A percentile compares a stretch with the other conserved stretches of the same genome.
These are phyloP conservation scores for Pelobates cultripes DNA, from an alignment of 2,797 vertebrate genomes.

Conservation along the genomic window DNA sequence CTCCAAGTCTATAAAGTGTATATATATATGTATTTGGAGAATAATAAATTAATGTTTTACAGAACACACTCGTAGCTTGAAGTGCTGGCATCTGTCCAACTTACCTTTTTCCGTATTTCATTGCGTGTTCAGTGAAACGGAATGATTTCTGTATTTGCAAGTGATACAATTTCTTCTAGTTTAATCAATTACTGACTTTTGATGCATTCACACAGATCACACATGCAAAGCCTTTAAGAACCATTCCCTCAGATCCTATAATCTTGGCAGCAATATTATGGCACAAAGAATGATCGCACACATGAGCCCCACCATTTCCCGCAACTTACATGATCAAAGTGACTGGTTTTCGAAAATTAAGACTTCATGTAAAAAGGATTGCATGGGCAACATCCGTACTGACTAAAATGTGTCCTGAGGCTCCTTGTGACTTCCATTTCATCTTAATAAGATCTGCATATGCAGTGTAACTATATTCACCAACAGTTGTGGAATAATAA, in stretches of 20 bases:
- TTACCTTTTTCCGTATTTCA: no score
- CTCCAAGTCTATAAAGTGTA: no score
- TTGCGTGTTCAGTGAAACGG: neutral
- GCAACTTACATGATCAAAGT: neutral
- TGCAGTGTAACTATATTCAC: neutral
- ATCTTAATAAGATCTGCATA: neutral
- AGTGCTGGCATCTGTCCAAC: no score
- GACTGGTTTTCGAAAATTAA: slow-evolving; percentile 4
- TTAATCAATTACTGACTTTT: neutral
- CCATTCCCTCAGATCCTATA: neutral
- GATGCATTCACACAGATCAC: neutral
- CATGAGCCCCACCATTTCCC: neutral
- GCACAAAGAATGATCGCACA: neutral
- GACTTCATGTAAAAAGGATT: neutral
- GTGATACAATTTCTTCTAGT: neutral
- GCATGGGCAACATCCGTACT: neutral
- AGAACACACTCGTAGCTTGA: no score
- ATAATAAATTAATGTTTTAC: no score
- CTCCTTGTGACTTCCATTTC: neutral
- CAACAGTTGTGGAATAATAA: neutral
- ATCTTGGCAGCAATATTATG: neutral
- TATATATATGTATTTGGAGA: no score
- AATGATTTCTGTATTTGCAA: neutral
- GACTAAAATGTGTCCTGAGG: neutral
- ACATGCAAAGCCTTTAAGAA: neutral